Evolutionary conservation across 2,888 invertebrate genomes (phyloP).

Genomic region (Tuta absoluta): DNA sequence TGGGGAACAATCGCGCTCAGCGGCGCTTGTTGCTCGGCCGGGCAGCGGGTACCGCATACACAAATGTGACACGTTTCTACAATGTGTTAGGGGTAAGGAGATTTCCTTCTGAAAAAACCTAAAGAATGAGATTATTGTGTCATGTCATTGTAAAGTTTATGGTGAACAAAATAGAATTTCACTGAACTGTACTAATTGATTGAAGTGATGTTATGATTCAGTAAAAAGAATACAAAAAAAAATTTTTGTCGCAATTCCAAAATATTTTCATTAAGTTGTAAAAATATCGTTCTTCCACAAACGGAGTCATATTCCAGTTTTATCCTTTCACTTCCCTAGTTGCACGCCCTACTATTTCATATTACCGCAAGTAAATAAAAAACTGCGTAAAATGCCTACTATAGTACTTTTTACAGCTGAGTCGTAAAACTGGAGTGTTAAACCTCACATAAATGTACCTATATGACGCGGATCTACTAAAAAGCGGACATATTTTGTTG

Average conservation of each 20-base stretch:
- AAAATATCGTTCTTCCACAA: neutral
- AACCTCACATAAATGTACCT: constrained; percentile 22
- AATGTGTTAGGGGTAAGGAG: no score
- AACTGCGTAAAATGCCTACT: constrained; percentile 13
- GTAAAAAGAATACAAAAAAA: no score
- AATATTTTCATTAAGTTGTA: constrained; percentile 7
- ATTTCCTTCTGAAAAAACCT: no score
- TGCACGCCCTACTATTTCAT: constrained; percentile 12
- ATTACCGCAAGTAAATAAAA: constrained; percentile 14
- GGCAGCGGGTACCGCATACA: neutral
- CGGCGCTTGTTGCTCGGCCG: neutral
- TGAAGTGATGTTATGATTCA: no score
- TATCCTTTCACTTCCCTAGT: neutral
- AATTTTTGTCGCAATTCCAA: neutral
- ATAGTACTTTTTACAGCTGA: constrained; percentile 10
- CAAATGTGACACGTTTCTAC: neutral
- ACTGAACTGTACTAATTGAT: no score
- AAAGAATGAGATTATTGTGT: no score
- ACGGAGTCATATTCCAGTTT: constrained; percentile 3
- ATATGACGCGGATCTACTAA: constrained; percentile 41
- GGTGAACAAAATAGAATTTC: no score
- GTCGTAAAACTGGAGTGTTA: constrained; percentile 17
- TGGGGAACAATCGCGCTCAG: constrained; percentile 49
- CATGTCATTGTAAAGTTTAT: no score
- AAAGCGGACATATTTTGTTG: constrained; percentile 54